Evolutionary conservation across 2,888 invertebrate genomes (phyloP), one percentile per base, ranked within the genome.

Genomic region (Chrysodeixis includens): DNA sequence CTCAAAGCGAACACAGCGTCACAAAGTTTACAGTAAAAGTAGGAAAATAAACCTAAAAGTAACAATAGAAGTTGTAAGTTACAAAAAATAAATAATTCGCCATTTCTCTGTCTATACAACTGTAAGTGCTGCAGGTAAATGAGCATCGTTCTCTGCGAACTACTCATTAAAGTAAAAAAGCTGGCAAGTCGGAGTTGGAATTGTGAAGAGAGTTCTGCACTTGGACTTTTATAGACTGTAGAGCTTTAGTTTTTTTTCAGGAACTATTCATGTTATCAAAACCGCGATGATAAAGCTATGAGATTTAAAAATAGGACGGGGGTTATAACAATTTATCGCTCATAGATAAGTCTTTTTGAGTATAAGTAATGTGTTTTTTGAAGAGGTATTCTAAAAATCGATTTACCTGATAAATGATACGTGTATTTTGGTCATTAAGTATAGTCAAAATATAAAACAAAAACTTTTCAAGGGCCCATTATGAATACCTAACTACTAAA

Each of bases 151-250:
- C 69, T 64, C 51, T 62, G 57, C 30, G 44, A 63, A 63, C 65
- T 68, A 72, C 60, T 72, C 65, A 69, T 79, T 66, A 56, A 71
- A 66, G 60, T 49, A 22, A 55, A 65, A 49, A 66, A 60, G 22
- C 12, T 22, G 10, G 0, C 14, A 58, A 72, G 72, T 35, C 30
- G 0, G 3, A 61, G 10, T 52, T 16, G 5, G 10, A 0, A 26
- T 35, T 14, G n/a, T 3, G 1, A 5, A 9, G 0, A 5, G 57
- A 2, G 57, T 58, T 76, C 72, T n/a, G 57, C 49, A 30, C 14
- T 1, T 16, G 1, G 12, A 2, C 8, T 46, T 7, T 46, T 46
- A 16, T 8, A 8, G 35, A 6, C 35, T 35, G 8, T 6, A 35
- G 26, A 35, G 26, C 26, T 26, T 26, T 26, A 4, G 6, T 26